Base-by-base conservation (phyloP, 2,888 invertebrate genomes). In the Spatulosminthurus flaviceps region DNA sequence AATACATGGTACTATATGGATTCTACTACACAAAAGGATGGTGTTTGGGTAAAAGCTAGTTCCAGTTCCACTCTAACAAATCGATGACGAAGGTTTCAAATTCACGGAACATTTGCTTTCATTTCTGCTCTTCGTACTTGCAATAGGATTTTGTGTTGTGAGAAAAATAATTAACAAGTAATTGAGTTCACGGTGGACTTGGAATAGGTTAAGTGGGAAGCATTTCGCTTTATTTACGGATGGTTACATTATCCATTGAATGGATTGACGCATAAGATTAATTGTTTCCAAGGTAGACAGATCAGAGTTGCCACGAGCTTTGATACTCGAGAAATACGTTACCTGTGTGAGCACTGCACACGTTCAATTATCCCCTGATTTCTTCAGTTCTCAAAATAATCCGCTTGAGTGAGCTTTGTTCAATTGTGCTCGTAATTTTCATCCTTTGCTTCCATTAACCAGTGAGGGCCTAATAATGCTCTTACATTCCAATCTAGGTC, bases 141-240 rank as follows among this genome's bases (percentile, higher is more conserved):
- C 16, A 19, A 19, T 51, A 13, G 19, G 16, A 13, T 51, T n/a
- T 51, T n/a, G 7, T 51, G 51, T 34, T 51, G 51, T 51, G 51
- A 51, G 51, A n/a, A 51, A 51, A 51, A 51, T 19, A 51, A 51
- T 51, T 51, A 51, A 51, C 51, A 51, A 51, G 51, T 51, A 51
- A 51, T 51, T 51, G 51, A 51, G 51, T 51, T 51, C 51, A 51
- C 51, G 51, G 51, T 51, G 51, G 51, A 51, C 51, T 51, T 51
- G 51, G 51, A 19, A 51, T 11, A 51, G 5, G 51, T 51, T 51
- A 16, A 19, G 16, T 51, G 51, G 51, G 16, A 11, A n/a, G 51
- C 9, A 51, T 5, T 51, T 51, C 51, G 51, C 51, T 51, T 51
- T 51, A 51, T 51, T 51, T n/a, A 51, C 51, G 51, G 51, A 13